phyloP scores from a whole-genome alignment of 2,797 vertebrate genomes.

The Taeniopygia guttata region DNA sequence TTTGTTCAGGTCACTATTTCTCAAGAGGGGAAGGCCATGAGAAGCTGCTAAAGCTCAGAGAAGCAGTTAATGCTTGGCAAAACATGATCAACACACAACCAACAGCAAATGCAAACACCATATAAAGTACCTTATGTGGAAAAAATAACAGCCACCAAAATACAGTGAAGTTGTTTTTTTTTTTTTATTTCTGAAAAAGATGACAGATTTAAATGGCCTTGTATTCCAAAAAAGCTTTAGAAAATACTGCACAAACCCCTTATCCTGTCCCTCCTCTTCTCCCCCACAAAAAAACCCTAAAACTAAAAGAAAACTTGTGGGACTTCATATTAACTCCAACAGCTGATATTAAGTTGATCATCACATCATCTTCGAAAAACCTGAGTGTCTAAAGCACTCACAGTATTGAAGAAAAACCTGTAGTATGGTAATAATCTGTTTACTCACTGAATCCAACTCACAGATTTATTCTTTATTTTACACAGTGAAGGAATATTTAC shows the following conservation, averaged over 20 bases:
- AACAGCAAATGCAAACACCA: neutral
- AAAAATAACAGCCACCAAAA: neutral
- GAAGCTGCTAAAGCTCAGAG: neutral
- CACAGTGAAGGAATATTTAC: constrained; percentile 31
- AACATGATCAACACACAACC: neutral
- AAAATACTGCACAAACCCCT: neutral
- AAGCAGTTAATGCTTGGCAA: neutral
- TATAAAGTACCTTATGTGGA: neutral
- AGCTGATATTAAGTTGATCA: neutral
- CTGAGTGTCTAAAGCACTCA: neutral
- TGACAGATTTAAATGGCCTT: neutral
- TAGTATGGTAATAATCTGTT: neutral
- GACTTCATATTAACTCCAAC: neutral
- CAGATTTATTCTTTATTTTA: constrained; percentile 38
- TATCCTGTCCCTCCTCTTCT: neutral
- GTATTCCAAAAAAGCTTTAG: neutral
- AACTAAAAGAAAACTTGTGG: neutral
- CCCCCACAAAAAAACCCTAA: neutral
- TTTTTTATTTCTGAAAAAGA: neutral
- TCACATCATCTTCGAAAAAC: neutral
- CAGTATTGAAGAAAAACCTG: neutral
- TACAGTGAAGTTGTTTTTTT: fast-evolving
- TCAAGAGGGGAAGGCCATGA: neutral
- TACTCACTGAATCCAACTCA: neutral
- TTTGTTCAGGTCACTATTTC: neutral